Evolutionary conservation across 2,888 invertebrate genomes (phyloP).

Genomic region (Linnaemya tessellans): DNA sequence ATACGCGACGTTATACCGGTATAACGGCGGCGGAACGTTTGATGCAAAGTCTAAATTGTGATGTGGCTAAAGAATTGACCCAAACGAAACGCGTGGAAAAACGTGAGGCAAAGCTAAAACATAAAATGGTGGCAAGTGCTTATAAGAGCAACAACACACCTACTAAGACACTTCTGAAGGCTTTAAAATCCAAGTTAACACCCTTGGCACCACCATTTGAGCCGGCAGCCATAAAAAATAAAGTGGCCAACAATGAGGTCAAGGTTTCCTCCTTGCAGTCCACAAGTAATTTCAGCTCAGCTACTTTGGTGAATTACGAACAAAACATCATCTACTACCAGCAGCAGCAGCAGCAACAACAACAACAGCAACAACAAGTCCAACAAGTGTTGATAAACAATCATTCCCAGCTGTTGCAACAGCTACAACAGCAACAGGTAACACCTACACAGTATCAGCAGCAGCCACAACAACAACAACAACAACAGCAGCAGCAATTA

Average conservation of each 20-base stretch:
- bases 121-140: not conserved
- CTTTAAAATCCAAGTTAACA: constrained; percentile 79
- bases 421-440: constrained; percentile 74
- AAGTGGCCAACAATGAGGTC: constrained; percentile 50
- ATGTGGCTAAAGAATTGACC: constrained; percentile 49
- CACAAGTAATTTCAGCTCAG: constrained; percentile 38
- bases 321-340: constrained; percentile 79
- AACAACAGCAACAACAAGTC: constrained; percentile 72
- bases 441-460: constrained; percentile 63
- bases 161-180: constrained; percentile 74
- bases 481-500: constrained; percentile 65
- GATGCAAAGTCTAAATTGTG: constrained; percentile 70
- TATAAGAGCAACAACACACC: constrained; percentile 6
- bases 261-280: constrained; percentile 54
- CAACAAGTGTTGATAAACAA: constrained; percentile 62
- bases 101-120: constrained; percentile 48
- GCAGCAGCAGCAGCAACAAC: constrained; percentile 71
- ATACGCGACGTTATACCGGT: constrained; percentile 65
- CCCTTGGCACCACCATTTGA: constrained; percentile 80
- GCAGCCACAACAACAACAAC: constrained; percentile 58
- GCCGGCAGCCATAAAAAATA: constrained; percentile 75
- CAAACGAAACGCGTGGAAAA: constrained; percentile 30
- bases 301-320: constrained; percentile 76
- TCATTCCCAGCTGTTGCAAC: constrained; percentile 66
- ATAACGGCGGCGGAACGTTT: constrained; percentile 68